Conservation (phyloP, 1,140 invertebrate species). For the Neodiprion pinetum region DNA sequence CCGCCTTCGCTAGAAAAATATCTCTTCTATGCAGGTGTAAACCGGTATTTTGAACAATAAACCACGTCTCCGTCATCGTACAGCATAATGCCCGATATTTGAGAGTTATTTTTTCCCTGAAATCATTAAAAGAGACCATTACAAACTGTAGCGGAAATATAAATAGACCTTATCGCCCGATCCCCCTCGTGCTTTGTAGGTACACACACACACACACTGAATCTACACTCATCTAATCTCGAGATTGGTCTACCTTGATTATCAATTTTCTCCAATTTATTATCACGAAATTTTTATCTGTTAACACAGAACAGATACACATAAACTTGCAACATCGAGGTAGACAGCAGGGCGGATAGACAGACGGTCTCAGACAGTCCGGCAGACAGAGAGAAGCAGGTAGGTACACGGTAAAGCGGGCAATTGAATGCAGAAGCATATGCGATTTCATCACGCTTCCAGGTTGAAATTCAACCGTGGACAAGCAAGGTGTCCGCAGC, state of each 20-base stretch:
- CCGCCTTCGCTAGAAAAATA: too few species aligned
- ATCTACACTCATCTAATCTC: background rate
- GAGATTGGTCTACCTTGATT: background rate
- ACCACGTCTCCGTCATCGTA: too few species aligned
- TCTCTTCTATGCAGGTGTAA: too few species aligned
- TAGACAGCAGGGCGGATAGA: background rate
- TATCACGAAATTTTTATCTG: background rate
- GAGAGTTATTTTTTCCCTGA: too few species aligned
- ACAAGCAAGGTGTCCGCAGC: background rate
- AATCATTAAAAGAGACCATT: too few species aligned
- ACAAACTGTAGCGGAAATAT: background rate
- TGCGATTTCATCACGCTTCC: background rate
- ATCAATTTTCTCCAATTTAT: background rate
- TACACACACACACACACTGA: background rate
- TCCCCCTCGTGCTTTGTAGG: too few species aligned
- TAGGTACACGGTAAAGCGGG: background rate
- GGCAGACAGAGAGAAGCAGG: background rate
- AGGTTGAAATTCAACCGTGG: background rate
- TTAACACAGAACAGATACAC: background rate
- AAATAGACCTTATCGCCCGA: background rate
- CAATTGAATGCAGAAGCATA: background rate
- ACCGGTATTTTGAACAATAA: too few species aligned
- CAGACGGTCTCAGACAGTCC: background rate
- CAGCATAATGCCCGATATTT: too few species aligned
- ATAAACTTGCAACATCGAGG: background rate